These are phyloP conservation scores for Sebastes steindachneri DNA, from an alignment of 2,797 vertebrate genomes.

Conservation along the genomic window DNA sequence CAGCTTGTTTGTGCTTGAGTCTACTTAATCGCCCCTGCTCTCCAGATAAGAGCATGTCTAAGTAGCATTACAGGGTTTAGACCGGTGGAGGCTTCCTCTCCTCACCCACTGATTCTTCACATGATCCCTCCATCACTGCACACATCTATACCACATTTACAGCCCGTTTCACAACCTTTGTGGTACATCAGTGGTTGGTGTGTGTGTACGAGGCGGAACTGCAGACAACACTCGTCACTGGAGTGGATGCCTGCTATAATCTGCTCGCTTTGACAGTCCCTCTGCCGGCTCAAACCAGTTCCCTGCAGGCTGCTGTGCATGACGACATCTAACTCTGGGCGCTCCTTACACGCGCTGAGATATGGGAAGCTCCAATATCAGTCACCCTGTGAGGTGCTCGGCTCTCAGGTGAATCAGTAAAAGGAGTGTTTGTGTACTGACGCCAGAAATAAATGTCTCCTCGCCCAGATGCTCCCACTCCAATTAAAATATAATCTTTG, in stretches of 20 bases:
- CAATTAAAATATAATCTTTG: background rate
- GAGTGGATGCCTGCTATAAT: slow-evolving; percentile 70
- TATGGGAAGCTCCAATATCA: slow-evolving; percentile 28
- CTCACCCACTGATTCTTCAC: slow-evolving; percentile 15
- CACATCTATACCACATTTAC: background rate
- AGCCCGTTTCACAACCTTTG: background rate
- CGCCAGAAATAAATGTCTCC: background rate
- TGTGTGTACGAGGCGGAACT: slow-evolving; percentile 34
- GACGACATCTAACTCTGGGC: slow-evolving; percentile 67
- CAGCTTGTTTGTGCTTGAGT: slow-evolving; percentile 64
- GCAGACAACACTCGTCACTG: slow-evolving; percentile 49
- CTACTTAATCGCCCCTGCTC: slow-evolving; percentile 55
- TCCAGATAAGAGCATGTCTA: slow-evolving; percentile 69
- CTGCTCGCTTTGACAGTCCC: slow-evolving; percentile 66
- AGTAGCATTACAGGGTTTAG: slow-evolving; percentile 62
- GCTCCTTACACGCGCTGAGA: slow-evolving; percentile 51
- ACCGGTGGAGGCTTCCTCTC: background rate
- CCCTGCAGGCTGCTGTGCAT: slow-evolving; percentile 55
- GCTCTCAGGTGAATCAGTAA: slow-evolving; percentile 43
- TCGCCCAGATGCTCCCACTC: background rate
- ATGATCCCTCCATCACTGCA: background rate
- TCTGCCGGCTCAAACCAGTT: slow-evolving; percentile 79
- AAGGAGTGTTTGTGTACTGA: background rate
- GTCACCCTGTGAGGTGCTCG: background rate
- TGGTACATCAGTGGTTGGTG: background rate